These are phyloP conservation scores for Telmatochromis sp. DNA, from an alignment of 2,113 vertebrate genomes.

Conservation along the genomic window DNA sequence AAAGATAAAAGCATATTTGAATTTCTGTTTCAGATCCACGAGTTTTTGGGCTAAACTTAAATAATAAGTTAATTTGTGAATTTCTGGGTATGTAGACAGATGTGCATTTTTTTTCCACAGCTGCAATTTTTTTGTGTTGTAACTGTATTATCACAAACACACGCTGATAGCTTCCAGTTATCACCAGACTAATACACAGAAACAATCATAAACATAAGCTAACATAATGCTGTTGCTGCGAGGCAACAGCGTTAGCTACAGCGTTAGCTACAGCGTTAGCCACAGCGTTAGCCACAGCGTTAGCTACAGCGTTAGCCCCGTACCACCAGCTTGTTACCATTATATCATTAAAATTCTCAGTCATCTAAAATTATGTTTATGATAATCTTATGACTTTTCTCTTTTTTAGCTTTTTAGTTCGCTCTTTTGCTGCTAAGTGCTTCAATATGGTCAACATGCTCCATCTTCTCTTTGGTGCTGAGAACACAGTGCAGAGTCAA, in stretches of 20 bases:
- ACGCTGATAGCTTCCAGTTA: not conserved
- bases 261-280: not conserved
- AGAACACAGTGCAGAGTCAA: not conserved
- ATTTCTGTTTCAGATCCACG: not conserved
- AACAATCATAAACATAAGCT: not conserved
- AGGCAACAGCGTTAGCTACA: not conserved
- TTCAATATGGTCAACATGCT: not conserved
- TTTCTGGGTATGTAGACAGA: not conserved
- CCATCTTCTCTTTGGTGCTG: no score
- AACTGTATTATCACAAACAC: not conserved
- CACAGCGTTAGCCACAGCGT: not conserved
- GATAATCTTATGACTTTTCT: not conserved
- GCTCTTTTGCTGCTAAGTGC: not conserved
- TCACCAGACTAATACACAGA: not conserved
- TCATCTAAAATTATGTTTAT: not conserved
- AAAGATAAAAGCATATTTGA: not conserved
- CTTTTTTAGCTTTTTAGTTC: not conserved
- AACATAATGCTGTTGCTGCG: not conserved
- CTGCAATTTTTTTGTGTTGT: not conserved
- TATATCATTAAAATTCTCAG: not conserved
- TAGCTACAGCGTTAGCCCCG: not conserved
- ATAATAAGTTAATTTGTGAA: not conserved
- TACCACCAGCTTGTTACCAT: not conserved
- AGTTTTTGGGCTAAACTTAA: not conserved
- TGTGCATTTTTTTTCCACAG: not conserved